These are phyloP conservation scores for Hippocampus barbouri DNA, from an alignment of 2,113 vertebrate species.

Conservation along the genomic window DNA sequence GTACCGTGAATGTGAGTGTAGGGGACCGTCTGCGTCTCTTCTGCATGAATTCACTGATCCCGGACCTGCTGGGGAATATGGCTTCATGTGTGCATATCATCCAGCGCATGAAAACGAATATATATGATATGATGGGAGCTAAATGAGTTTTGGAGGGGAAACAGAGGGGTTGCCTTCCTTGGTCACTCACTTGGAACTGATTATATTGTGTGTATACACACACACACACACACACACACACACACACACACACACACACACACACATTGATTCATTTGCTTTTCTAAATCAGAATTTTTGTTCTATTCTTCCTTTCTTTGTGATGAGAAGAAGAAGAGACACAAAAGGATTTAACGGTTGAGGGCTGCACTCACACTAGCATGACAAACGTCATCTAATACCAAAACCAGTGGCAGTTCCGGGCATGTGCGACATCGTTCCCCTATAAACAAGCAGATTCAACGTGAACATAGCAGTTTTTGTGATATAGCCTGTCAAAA, in stretches of 20 bases:
- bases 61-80: constrained; percentile 46
- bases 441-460: too few relatives aligned
- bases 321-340: constrained; percentile 7
- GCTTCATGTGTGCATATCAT: constrained; percentile 21
- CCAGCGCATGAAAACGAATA: constrained; percentile 7
- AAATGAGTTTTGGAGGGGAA: constrained; percentile 22
- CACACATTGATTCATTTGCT: constrained; percentile 15
- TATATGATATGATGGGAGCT: constrained; percentile 18
- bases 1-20: constrained; percentile 35
- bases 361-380: constrained; percentile 9
- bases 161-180: constrained; percentile 33
- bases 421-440: too few relatives aligned
- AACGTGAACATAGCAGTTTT: too few relatives aligned
- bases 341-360: constrained; percentile 3
- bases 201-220: constrained; percentile 36
- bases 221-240: constrained; percentile 8
- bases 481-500: too few relatives aligned
- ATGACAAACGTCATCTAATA: neutral
- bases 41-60: constrained; percentile 54
- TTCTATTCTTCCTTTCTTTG: neutral
- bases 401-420: neutral
- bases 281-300: constrained; percentile 4
- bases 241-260: constrained; percentile 6
- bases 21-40: constrained; percentile 43
- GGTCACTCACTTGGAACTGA: constrained; percentile 62